A percentile compares a stretch with the other conserved stretches of the same genome.
Conservation (phyloP, 2,113 vertebrate genomes). For the Atrichornis clamosus region DNA sequence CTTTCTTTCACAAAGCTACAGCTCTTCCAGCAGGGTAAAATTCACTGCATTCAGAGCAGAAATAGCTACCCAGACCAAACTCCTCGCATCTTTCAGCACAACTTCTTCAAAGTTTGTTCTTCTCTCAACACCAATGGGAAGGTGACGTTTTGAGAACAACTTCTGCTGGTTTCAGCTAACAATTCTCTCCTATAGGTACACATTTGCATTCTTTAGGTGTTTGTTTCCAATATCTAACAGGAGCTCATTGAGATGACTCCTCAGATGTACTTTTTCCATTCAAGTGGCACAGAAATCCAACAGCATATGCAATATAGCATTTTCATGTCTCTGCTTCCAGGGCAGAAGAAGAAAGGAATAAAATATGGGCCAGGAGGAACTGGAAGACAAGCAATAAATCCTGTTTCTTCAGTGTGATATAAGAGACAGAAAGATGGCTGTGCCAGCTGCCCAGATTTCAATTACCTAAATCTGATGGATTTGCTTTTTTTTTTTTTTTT, state of each 20-base stretch:
- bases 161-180: not conserved
- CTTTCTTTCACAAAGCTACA: not conserved
- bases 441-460: not conserved
- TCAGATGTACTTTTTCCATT: not conserved
- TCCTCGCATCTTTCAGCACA: accelerated
- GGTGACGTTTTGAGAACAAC: not conserved
- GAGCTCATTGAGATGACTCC: not conserved
- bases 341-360: not conserved
- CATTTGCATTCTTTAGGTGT: not conserved
- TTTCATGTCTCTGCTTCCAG: not conserved
- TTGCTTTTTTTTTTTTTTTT: not conserved
- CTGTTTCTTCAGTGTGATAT: not conserved
- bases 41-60: not conserved
- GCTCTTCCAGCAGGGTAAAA: not conserved
- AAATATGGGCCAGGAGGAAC: not conserved
- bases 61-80: not conserved
- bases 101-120: not conserved
- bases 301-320: not conserved
- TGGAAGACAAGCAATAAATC: not conserved
- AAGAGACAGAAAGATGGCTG: not conserved
- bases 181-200: not conserved
- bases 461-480: not conserved
- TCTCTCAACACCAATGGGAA: not conserved
- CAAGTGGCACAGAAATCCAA: not conserved
- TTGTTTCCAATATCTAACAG: not conserved